Base-by-base conservation (phyloP, 92 coral and sea anemone genomes). In the Porites rus region DNA sequence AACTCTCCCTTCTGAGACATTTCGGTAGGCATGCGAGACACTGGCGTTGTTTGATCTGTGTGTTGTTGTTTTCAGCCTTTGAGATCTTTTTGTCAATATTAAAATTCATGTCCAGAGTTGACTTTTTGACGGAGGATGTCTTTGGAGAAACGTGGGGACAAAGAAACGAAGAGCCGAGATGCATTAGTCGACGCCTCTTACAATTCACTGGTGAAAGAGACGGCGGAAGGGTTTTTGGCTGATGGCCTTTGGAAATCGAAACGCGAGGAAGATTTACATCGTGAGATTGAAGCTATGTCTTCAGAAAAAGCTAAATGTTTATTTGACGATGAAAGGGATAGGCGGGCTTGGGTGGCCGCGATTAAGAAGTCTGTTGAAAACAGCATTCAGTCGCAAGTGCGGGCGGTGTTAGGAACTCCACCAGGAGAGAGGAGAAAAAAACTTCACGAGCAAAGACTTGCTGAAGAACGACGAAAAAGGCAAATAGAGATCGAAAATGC, bases 381-480 rank as follows among this genome's bases (percentile, higher is more conserved):
- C 14, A 95, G 85, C 74, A 95, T 96, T 78, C 98, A 96, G 59
- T 81, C 88, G 20, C 93, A 94, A 86, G 99, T 96, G 2, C 84
- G 99, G 31, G 96, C 95, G 4, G 96, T 88, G 9, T 64, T 96
- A 4, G 99, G 99, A 8, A 89, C 99, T 2, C 99, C 99, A 21
- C 98, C 98, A 10, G 86, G 88, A 21, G 94, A 89, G 46, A 93
- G 93, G 61, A 87, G 92, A 38, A 90, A 92, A 80, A 91, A 92
- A 80, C 86, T 83, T 21, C 75, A 79, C 20, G 95, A 84, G 71
- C 70, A 85, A 71, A 84, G 92, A 67, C 83, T 83, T 19, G 95
- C 92, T 18, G 98, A 94, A 70, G 92, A 91, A 50, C 85, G 92
- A 17, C 76, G 85, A 56, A 88, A 72, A 14, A 85, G 84, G 68